Conservation (phyloP, 2,888 invertebrate genomes). For the Diplolepis rosae region DNA sequence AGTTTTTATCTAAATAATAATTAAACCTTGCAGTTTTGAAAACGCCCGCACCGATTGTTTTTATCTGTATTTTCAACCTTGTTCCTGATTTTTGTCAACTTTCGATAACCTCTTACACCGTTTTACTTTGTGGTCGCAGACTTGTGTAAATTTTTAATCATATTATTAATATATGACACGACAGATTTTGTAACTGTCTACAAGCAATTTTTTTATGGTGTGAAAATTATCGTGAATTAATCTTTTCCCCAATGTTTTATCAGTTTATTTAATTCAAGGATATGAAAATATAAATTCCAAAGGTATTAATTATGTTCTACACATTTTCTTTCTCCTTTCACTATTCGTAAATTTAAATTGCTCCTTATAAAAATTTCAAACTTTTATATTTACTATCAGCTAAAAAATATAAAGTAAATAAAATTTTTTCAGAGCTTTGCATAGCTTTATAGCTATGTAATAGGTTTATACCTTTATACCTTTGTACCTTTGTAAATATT, state of each 20-base stretch:
- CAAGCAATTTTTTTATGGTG: no score
- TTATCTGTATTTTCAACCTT: constrained; percentile 36
- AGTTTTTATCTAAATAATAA: neutral
- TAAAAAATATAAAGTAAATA: neutral
- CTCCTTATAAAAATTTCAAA: neutral
- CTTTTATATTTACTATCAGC: no score
- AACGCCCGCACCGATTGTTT: neutral
- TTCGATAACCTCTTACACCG: constrained; percentile 4
- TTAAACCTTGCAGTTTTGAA: neutral
- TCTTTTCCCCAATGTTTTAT: no score
- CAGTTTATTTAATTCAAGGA: no score
- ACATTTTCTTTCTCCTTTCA: no score
- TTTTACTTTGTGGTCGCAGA: constrained; percentile 10
- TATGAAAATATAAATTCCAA: no score
- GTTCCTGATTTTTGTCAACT: constrained; percentile 48
- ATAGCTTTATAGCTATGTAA: neutral
- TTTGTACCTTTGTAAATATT: neutral
- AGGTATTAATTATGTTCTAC: no score
- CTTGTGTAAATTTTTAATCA: no score
- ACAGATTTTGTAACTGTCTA: no score
- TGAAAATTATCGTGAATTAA: no score
- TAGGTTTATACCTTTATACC: no score
- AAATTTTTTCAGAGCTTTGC: neutral
- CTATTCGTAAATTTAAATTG: neutral
- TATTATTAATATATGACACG: no score